phyloP scores from a whole-genome alignment of 2,797 vertebrate genomes.

The Percopsis omiscomaycus region DNA sequence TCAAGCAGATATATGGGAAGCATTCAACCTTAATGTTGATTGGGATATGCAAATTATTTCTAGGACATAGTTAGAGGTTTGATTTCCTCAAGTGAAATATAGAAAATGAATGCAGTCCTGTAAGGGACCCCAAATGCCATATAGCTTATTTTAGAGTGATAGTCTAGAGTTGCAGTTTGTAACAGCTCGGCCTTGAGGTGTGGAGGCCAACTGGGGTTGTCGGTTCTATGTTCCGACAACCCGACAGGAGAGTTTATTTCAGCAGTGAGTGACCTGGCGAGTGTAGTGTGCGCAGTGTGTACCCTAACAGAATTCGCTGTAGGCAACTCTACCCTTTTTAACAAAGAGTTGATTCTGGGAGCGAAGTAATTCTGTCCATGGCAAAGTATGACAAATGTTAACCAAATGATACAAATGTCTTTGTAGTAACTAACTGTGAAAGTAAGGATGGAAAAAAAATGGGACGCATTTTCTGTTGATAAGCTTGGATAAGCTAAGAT shows the following conservation, averaged over 20 bases:
- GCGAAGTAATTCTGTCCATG: conserved; percentile 18
- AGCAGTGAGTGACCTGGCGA: too few species aligned
- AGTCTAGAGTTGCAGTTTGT: conserved; percentile 32
- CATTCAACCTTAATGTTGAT: too few species aligned
- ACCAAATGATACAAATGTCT: neutral
- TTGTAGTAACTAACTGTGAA: conserved; percentile 22
- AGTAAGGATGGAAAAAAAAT: conserved; percentile 40
- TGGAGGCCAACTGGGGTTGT: conserved; percentile 1
- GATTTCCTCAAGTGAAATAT: neutral
- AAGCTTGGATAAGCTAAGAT: conserved; percentile 40
- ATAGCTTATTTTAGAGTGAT: conserved; percentile 9
- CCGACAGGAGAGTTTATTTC: too few species aligned
- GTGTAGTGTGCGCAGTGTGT: too few species aligned
- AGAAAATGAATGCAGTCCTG: conserved; percentile 14
- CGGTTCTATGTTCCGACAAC: too few species aligned
- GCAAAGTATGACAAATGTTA: conserved; percentile 6
- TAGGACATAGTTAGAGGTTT: neutral
- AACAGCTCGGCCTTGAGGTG: conserved; percentile 35
- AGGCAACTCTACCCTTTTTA: too few species aligned
- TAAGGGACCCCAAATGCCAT: conserved; percentile 21
- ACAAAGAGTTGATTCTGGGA: neutral
- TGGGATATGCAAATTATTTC: too few species aligned
- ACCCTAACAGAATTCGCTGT: too few species aligned
- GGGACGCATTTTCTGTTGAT: conserved; percentile 29
- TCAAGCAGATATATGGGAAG: neutral